These are phyloP conservation scores for Microchrysa polita DNA, from an alignment of 2,888 invertebrate genomes.

Conservation along the genomic window DNA sequence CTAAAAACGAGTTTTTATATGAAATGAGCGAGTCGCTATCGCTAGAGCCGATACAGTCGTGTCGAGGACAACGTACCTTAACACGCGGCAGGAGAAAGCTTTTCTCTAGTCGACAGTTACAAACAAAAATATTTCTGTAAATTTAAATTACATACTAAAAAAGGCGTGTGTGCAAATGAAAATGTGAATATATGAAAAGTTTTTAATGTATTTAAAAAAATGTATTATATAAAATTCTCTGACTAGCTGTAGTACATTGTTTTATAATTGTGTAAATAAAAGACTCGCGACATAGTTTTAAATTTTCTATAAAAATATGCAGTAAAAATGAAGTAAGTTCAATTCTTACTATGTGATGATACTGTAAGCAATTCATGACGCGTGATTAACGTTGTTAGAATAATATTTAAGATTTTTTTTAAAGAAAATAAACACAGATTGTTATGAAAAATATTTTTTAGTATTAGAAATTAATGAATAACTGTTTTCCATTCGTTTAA, in stretches of 20 bases:
- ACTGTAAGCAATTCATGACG: slow-evolving; percentile 16
- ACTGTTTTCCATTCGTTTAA: too few relatives aligned
- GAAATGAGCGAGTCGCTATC: not conserved
- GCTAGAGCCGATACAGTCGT: too few relatives aligned
- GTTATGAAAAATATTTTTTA: not conserved
- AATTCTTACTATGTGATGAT: slow-evolving; percentile 25
- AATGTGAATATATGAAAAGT: not conserved
- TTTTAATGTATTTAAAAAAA: not conserved
- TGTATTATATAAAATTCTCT: not conserved
- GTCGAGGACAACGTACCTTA: too few relatives aligned
- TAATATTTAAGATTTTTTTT: not conserved
- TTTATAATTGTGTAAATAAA: slow-evolving; percentile 19
- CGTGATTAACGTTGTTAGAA: not conserved
- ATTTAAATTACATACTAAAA: too few relatives aligned
- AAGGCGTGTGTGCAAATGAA: not conserved
- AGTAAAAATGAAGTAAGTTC: not conserved
- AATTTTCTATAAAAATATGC: not conserved
- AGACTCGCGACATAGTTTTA: slow-evolving; percentile 16
- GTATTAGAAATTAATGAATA: too few relatives aligned
- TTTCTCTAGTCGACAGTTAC: too few relatives aligned
- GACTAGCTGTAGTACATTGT: slow-evolving; percentile 1
- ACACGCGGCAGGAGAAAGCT: too few relatives aligned
- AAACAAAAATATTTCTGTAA: not conserved
- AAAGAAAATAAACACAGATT: not conserved
- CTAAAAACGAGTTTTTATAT: too few relatives aligned